A percentile compares a stretch with the other conserved stretches of the same genome.
phyloP scores from a whole-genome alignment of 2,888 invertebrate species.

The Rugalucina vietnamica region DNA sequence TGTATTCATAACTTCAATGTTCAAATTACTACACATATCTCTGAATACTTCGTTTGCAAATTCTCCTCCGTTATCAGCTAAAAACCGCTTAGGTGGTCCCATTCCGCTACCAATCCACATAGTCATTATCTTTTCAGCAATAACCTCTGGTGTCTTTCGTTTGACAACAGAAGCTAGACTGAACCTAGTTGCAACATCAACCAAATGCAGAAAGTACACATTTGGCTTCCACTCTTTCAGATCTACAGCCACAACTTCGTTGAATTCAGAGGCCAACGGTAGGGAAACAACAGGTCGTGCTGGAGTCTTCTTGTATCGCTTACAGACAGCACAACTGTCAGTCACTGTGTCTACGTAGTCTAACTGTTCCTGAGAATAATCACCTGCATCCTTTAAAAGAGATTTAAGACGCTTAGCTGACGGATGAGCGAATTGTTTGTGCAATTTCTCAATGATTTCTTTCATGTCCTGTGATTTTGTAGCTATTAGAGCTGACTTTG shows the following conservation, averaged over 20 bases:
- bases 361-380: slow-evolving; percentile 13
- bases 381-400: slow-evolving; percentile 50
- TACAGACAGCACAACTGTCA: background rate
- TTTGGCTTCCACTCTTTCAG: too few relatives aligned
- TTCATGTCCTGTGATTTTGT: background rate
- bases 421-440: background rate
- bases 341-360: slow-evolving; percentile 30
- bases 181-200: too few relatives aligned
- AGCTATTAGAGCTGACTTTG: slow-evolving; percentile 15
- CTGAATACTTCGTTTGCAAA: too few relatives aligned
- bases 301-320: slow-evolving; percentile 9
- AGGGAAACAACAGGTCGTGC: slow-evolving; percentile 43
- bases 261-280: slow-evolving; percentile 29
- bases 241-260: slow-evolving; percentile 34
- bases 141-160: too few relatives aligned
- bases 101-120: too few relatives aligned
- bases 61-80: too few relatives aligned
- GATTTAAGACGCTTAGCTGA: background rate
- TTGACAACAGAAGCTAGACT: too few relatives aligned
- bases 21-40: too few relatives aligned
- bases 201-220: too few relatives aligned
- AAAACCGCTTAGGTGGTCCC: too few relatives aligned
- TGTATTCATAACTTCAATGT: too few relatives aligned
- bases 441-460: slow-evolving; percentile 34
- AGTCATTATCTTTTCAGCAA: too few relatives aligned